Conservation (phyloP, 2,888 invertebrate species). For the Pediacus dermestoides region DNA sequence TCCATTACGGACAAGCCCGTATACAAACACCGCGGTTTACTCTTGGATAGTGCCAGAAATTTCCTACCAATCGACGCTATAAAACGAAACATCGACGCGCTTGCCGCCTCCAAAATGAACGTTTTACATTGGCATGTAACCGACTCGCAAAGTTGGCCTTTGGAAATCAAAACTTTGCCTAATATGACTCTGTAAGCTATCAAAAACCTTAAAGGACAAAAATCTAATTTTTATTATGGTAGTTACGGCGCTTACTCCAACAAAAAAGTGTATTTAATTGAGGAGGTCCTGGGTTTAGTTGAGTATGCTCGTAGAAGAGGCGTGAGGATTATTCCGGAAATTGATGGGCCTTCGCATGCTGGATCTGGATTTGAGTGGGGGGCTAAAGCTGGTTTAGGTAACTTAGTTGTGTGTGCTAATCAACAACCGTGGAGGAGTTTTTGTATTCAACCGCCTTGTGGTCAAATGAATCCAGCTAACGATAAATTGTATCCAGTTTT, state of each 20-base stretch:
- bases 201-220: background rate
- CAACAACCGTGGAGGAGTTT: constrained; percentile 65
- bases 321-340: constrained; percentile 80
- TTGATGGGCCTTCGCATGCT: constrained; percentile 85
- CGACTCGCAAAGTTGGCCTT: constrained; percentile 89
- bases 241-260: constrained; percentile 73
- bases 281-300: constrained; percentile 65
- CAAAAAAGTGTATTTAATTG: constrained; percentile 63
- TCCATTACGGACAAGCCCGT: constrained; percentile 73
- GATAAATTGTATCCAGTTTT: constrained; percentile 65
- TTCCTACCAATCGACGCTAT: constrained; percentile 71
- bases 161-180: constrained; percentile 71
- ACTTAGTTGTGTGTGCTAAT: constrained; percentile 65
- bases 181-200: constrained; percentile 64
- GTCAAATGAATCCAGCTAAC: constrained; percentile 79
- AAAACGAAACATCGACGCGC: constrained; percentile 72
- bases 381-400: constrained; percentile 55
- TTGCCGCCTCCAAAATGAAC: constrained; percentile 86
- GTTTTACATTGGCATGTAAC: constrained; percentile 91
- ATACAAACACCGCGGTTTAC: constrained; percentile 80
- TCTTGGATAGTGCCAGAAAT: constrained; percentile 87
- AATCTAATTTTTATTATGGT: constrained; percentile 2
- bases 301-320: constrained; percentile 77
- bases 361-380: constrained; percentile 88
- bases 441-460: constrained; percentile 82